A percentile compares a stretch with the other conserved stretches of the same genome.
phyloP scores from a whole-genome alignment of 2,113 vertebrate genomes.

The Sarotherodon lohbergeri region DNA sequence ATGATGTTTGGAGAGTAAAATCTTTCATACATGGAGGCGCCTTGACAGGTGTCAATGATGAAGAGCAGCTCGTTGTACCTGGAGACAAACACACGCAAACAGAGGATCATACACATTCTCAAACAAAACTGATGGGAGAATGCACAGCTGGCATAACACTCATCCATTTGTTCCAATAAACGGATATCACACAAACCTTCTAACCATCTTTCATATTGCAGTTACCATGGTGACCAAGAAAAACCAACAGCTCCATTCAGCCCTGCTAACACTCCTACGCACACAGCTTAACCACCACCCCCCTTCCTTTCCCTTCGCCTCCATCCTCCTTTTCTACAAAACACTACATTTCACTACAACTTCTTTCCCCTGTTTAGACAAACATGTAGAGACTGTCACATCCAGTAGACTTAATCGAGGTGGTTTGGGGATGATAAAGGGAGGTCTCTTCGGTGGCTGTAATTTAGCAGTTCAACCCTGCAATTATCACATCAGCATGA shows the following conservation, averaged over 20 bases:
- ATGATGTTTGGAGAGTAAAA: conserved; percentile 98
- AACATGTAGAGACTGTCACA: background rate
- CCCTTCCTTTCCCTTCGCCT: background rate
- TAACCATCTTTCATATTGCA: conserved; percentile 24
- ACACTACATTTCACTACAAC: background rate
- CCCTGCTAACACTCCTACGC: conserved; percentile 1
- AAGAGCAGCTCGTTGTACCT: conserved; percentile 97
- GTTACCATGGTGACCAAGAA: conserved; percentile 60
- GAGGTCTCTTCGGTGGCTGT: background rate
- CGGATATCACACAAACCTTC: background rate
- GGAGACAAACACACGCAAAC: conserved; percentile 11
- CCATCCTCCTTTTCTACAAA: background rate
- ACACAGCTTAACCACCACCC: background rate
- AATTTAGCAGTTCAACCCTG: conserved; percentile 17
- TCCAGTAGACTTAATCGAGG: background rate
- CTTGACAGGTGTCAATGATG: conserved; percentile 98
- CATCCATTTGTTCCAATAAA: conserved; percentile 13
- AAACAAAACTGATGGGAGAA: background rate
- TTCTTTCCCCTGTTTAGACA: background rate
- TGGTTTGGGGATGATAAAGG: background rate
- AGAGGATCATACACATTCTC: background rate
- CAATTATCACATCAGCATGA: conserved; percentile 50
- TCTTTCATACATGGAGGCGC: conserved; percentile 97
- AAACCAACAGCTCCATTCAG: conserved; percentile 31
- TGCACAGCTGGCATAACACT: conserved; percentile 6